Conservation (phyloP, 2,888 invertebrate genomes). For the Oegoconia quadripuncta region DNA sequence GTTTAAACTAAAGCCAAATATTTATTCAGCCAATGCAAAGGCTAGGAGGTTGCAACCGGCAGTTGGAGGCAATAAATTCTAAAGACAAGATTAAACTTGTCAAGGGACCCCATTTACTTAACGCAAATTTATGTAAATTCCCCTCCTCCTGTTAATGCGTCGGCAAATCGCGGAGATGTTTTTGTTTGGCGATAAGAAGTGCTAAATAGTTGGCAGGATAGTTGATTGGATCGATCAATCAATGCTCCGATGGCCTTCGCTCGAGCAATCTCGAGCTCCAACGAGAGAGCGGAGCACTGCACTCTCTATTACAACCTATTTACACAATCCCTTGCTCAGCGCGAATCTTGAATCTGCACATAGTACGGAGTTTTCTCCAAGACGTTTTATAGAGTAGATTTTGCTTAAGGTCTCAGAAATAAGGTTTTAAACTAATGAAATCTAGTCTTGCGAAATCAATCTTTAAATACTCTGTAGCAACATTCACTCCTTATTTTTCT, state of each 20-base stretch:
- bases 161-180: slow-evolving; percentile 54
- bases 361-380: too few species aligned
- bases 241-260: background rate
- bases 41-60: slow-evolving; percentile 52
- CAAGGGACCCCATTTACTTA: slow-evolving; percentile 77
- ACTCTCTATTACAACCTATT: too few species aligned
- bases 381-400: too few species aligned
- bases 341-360: too few species aligned
- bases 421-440: too few species aligned
- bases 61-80: slow-evolving; percentile 69
- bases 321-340: too few species aligned
- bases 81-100: slow-evolving; percentile 77
- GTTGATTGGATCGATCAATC: slow-evolving; percentile 13
- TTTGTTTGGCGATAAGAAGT: slow-evolving; percentile 47
- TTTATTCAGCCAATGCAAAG: slow-evolving; percentile 65
- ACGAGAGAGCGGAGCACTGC: too few species aligned
- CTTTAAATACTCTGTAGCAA: too few species aligned
- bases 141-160: slow-evolving; percentile 55
- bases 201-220: slow-evolving; percentile 26
- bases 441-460: too few species aligned
- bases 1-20: slow-evolving; percentile 55
- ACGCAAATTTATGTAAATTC: slow-evolving; percentile 78
- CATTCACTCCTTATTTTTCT: too few species aligned
- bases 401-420: too few species aligned
- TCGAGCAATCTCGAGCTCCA: background rate